These are phyloP conservation scores for Drosophila persimilis DNA, from an alignment of 1,140 invertebrate species.

Conservation along the genomic window DNA sequence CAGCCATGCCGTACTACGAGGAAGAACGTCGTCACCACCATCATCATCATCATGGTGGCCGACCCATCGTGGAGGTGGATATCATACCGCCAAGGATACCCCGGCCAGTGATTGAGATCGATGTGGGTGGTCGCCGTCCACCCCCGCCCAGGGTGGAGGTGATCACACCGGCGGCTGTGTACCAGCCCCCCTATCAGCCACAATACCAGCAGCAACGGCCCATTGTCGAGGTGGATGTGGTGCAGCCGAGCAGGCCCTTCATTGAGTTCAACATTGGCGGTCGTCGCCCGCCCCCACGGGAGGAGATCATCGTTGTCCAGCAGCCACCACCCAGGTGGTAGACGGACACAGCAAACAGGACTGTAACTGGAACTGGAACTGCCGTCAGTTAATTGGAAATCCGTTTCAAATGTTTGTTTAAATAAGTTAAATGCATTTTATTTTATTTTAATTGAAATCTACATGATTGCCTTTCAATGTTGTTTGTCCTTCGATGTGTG, in stretches of 20 bases:
- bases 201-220: conserved; percentile 39
- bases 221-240: conserved; percentile 65
- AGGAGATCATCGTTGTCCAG: conserved; percentile 66
- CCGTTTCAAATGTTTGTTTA: conserved; percentile 14
- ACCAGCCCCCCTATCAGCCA: conserved; percentile 48
- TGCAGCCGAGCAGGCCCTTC: conserved; percentile 58
- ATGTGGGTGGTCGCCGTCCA: conserved; percentile 56
- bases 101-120: conserved; percentile 64
- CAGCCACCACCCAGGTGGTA: conserved; percentile 66
- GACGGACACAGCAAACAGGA: neutral
- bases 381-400: conserved; percentile 13
- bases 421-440: conserved; percentile 43
- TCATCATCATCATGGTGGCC: conserved; percentile 56
- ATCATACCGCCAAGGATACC: conserved; percentile 64
- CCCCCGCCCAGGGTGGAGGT: conserved; percentile 57
- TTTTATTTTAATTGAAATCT: conserved; percentile 38
- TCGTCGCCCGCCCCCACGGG: conserved; percentile 55
- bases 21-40: conserved; percentile 66
- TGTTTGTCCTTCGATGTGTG: conserved; percentile 8
- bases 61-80: conserved; percentile 71
- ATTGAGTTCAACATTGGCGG: conserved; percentile 71
- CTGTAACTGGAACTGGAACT: conserved; percentile 15
- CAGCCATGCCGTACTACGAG: conserved; percentile 63
- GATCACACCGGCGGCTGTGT: conserved; percentile 58
- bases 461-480: conserved; percentile 42